A percentile compares a stretch with the other conserved stretches of the same genome.
phyloP scores from a whole-genome alignment of 2,113 vertebrate species.

The Cynoglossus semilaevis region DNA sequence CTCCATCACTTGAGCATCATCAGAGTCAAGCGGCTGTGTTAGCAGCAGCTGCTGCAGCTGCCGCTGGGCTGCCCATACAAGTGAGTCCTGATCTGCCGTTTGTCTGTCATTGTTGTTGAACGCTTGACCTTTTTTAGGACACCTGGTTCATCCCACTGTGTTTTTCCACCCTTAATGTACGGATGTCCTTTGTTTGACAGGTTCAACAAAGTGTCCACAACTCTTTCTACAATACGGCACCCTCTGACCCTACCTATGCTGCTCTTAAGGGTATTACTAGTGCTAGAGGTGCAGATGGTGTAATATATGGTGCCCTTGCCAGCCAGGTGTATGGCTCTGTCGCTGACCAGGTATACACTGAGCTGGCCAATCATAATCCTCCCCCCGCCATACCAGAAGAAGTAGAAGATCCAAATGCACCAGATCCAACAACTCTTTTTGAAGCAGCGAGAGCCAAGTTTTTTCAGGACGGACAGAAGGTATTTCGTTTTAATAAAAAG shows the following conservation, averaged over 20 bases:
- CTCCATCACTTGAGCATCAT: slow-evolving; percentile 77
- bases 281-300: slow-evolving; percentile 71
- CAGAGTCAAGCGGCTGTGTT: slow-evolving; percentile 80
- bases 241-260: slow-evolving; percentile 82
- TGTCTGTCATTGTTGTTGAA: too few species aligned
- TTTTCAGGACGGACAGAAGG: slow-evolving; percentile 80
- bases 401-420: slow-evolving; percentile 30
- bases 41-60: slow-evolving; percentile 76
- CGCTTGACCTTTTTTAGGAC: neutral
- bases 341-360: slow-evolving; percentile 77
- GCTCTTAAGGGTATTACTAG: slow-evolving; percentile 77
- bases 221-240: slow-evolving; percentile 81
- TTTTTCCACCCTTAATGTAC: neutral
- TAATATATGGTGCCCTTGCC: slow-evolving; percentile 82
- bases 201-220: slow-evolving; percentile 79
- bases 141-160: neutral
- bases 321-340: slow-evolving; percentile 82
- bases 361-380: slow-evolving; percentile 54
- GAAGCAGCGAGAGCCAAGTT: slow-evolving; percentile 80
- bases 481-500: slow-evolving; percentile 10
- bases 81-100: slow-evolving; percentile 19
- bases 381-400: slow-evolving; percentile 43
- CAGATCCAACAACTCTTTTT: slow-evolving; percentile 78
- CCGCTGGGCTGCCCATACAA: slow-evolving; percentile 75
- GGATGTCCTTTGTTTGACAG: slow-evolving; percentile 44